phyloP scores from a whole-genome alignment of 1,140 invertebrate genomes.

The Zaprionus taronus region DNA sequence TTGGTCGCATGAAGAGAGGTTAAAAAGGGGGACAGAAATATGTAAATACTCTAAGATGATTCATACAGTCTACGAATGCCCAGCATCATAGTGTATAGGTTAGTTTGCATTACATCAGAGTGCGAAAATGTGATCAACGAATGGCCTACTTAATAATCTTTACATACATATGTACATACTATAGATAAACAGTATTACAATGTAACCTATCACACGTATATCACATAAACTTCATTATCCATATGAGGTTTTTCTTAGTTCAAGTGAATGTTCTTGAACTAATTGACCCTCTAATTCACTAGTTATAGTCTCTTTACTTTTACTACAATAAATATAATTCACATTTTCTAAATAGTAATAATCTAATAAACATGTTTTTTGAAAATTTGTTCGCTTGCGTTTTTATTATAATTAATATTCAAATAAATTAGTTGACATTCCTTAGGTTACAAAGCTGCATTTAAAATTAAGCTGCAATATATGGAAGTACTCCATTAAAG shows the following conservation, averaged over 20 bases:
- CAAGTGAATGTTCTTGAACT: no score
- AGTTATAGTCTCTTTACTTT: no score
- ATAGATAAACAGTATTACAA: no score
- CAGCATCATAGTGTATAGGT: background rate
- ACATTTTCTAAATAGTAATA: no score
- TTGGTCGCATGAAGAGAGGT: background rate
- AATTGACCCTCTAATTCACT: no score
- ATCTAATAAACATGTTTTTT: background rate
- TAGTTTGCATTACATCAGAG: background rate
- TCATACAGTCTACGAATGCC: background rate
- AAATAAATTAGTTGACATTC: slow-evolving; percentile 33
- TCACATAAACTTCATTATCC: no score
- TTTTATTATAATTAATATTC: slow-evolving; percentile 27
- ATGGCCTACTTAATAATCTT: no score
- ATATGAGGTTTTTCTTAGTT: no score
- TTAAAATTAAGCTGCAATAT: background rate
- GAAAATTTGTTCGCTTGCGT: background rate
- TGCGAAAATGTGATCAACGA: background rate
- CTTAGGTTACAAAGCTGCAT: slow-evolving; percentile 7
- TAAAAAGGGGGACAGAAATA: background rate
- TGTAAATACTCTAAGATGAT: background rate
- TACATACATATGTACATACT: no score
- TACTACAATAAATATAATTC: no score
- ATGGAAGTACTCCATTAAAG: background rate
- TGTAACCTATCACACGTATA: no score